Evolutionary conservation across 2,113 vertebrate species (phyloP).

Genomic region (Scomber colias): DNA sequence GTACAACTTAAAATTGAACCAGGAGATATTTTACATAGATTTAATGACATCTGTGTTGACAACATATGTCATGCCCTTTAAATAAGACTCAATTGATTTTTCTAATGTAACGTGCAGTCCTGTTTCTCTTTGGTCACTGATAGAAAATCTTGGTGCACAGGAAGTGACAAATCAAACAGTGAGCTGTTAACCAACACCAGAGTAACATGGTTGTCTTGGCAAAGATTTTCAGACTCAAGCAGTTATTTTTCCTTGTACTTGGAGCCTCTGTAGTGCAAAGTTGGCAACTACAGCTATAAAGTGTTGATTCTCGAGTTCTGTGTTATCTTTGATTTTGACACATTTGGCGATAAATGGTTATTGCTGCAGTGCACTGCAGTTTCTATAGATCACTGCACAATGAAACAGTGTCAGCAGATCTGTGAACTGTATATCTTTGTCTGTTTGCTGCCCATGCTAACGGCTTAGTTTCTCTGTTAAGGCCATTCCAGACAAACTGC

Average conservation of each 20-base stretch:
- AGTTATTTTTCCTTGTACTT: slow-evolving; percentile 20
- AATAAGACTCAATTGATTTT: not conserved
- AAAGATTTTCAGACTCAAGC: slow-evolving; percentile 1
- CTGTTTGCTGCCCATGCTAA: slow-evolving; percentile 14
- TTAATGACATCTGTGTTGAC: not conserved
- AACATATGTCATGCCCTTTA: not conserved
- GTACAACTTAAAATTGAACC: not conserved
- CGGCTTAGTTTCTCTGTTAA: slow-evolving; percentile 18
- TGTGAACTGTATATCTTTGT: slow-evolving; percentile 39
- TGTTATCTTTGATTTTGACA: slow-evolving; percentile 46
- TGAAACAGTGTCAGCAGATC: slow-evolving; percentile 57
- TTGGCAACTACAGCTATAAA: slow-evolving; percentile 16
- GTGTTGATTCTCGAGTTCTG: slow-evolving; percentile 31
- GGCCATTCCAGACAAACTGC: slow-evolving; percentile 4
- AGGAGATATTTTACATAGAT: not conserved
- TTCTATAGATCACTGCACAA: slow-evolving; percentile 44
- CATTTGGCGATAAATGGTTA: slow-evolving; percentile 45
- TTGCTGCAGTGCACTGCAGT: slow-evolving; percentile 53
- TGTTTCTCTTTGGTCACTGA: not conserved
- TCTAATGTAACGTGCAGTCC: not conserved
- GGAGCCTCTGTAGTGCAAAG: slow-evolving; percentile 1
- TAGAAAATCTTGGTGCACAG: not conserved
- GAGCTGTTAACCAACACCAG: not conserved
- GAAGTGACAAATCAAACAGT: not conserved
- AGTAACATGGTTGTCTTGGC: slow-evolving; percentile 3